Conservation (phyloP, 1,140 invertebrate species). For the Heliconius hermathena region DNA sequence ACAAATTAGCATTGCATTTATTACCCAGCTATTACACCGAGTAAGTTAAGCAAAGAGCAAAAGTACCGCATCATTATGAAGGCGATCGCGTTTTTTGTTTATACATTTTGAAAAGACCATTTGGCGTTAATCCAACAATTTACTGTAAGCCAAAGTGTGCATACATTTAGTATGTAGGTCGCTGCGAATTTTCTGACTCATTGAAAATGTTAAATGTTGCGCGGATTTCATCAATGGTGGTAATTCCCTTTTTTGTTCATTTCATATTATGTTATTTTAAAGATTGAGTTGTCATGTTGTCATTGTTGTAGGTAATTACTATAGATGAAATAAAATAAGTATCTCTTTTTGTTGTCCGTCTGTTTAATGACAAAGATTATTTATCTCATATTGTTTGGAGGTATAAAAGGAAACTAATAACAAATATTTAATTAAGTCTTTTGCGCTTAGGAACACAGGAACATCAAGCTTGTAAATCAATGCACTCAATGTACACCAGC, state of each 20-base stretch:
- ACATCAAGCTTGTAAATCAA: too few relatives aligned
- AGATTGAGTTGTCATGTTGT: too few relatives aligned
- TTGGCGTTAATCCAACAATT: slow-evolving; percentile 26
- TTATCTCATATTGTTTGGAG: too few relatives aligned
- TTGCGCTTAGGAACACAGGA: too few relatives aligned
- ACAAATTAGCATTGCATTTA: background rate
- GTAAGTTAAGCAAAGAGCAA: background rate
- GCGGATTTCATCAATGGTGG: slow-evolving; percentile 3
- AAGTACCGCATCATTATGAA: background rate
- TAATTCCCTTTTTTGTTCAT: background rate
- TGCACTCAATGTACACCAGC: too few relatives aligned
- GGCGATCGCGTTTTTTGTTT: background rate
- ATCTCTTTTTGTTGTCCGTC: too few relatives aligned
- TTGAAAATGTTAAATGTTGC: slow-evolving; percentile 14
- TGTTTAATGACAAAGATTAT: too few relatives aligned
- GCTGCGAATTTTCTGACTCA: slow-evolving; percentile 6
- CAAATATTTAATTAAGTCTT: too few relatives aligned
- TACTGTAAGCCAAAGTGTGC: slow-evolving; percentile 1
- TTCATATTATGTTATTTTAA: background rate
- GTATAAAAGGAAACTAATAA: too few relatives aligned
- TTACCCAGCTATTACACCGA: background rate
- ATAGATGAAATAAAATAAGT: too few relatives aligned
- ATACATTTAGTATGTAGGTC: slow-evolving; percentile 16
- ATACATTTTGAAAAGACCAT: background rate
- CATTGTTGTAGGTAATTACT: too few relatives aligned